Evolutionary conservation across 2,888 invertebrate genomes (phyloP), one percentile per base, ranked within the genome.

Genomic region (Ellobium chinense): DNA sequence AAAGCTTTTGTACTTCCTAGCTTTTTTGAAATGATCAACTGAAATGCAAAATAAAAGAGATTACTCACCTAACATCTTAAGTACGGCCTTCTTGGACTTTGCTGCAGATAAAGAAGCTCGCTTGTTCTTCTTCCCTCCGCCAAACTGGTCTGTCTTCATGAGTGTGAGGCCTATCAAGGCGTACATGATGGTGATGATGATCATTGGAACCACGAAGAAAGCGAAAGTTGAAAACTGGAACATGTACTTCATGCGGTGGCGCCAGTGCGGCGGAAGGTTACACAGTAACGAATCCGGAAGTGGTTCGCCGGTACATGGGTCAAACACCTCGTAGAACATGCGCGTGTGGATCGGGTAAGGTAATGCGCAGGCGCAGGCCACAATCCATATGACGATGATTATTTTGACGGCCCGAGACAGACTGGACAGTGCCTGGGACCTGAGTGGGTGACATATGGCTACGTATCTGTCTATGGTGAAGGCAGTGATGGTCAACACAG

Each of bases 391-490:
- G 0, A 94, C 94, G 0, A 95, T 94, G 70, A 98, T 96, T 84
- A 97, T 96, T 83, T 96, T 95, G 46, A 96, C 93, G 1, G 97
- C 97, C 24, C 97, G 94, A 70, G 96, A 95, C 36, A 97, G 95
- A 1, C 96, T 96, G 0, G 96, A 96, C 95, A 97, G 96, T 56
- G 96, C 95, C 93, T 97, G 96, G 82, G 96, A 94, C 90, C 96
- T 95, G 60, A 98, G 93, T 0, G 98, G 97, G 92, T 97, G 96
- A 91, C 98, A 98, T 90, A 98, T 97, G 46, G 97, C 97, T 85
- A 97, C 94, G 94, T 97, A 94, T 63, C 98, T 73, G 65, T 98
- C 98, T 93, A 96, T 95, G 0, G 97, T 97, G 93, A 98, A 98
- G 2, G 97, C 97, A 65, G 97, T 97, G 87, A 98, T 97, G 34